These are phyloP conservation scores for Sebastes vulpes DNA, from an alignment of 2,797 vertebrate species.

Conservation along the genomic window DNA sequence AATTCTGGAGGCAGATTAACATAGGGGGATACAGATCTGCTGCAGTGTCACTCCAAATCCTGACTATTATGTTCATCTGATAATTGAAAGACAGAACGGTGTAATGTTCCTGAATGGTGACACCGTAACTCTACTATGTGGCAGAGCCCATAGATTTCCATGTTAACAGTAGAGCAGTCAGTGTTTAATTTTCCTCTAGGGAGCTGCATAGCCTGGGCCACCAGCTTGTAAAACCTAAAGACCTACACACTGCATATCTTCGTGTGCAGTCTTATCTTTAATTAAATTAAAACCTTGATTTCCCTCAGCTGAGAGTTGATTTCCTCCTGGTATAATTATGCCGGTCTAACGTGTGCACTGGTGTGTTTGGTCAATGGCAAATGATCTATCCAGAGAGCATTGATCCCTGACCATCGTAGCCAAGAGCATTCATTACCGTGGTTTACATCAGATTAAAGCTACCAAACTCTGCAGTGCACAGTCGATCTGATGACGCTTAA, in stretches of 20 bases:
- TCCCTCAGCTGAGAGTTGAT: constrained; percentile 73
- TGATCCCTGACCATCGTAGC: constrained; percentile 69
- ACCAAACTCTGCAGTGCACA: background rate
- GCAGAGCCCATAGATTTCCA: constrained; percentile 51
- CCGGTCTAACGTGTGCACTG: constrained; percentile 51
- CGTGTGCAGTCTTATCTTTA: constrained; percentile 71
- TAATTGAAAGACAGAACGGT: constrained; percentile 15
- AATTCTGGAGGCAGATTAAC: constrained; percentile 31
- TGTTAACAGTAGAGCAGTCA: constrained; percentile 64
- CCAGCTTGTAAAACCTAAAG: constrained; percentile 76
- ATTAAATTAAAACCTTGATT: constrained; percentile 84
- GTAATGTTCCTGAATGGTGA: constrained; percentile 10
- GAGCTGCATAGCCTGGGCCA: constrained; percentile 51
- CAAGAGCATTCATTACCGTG: constrained; percentile 43
- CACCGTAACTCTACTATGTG: constrained; percentile 10
- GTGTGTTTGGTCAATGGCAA: constrained; percentile 68
- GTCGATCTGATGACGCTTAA: background rate
- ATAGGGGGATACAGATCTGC: background rate
- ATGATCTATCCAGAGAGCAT: constrained; percentile 68
- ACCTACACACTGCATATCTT: constrained; percentile 57
- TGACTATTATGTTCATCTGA: constrained; percentile 9
- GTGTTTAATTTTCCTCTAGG: constrained; percentile 72
- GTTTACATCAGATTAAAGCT: constrained; percentile 22
- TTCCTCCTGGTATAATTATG: constrained; percentile 78
- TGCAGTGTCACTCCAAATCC: constrained; percentile 5